phyloP scores from a whole-genome alignment of 2,888 invertebrate species.

The Leucoma salicis region DNA sequence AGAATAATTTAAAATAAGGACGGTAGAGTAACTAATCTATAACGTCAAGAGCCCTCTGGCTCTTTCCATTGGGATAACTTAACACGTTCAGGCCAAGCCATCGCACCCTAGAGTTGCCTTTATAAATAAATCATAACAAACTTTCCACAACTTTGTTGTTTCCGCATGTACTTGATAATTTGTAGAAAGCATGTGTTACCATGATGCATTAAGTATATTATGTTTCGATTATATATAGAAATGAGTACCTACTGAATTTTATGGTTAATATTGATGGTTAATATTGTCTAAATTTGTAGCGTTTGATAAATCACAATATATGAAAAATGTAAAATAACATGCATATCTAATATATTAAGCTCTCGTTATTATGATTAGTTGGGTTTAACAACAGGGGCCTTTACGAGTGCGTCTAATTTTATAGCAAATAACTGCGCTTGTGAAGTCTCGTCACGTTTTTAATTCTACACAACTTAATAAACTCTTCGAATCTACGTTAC shows the following conservation, averaged over 20 bases:
- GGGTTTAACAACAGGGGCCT: background rate
- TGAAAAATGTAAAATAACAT: background rate
- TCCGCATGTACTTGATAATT: slow-evolving; percentile 55
- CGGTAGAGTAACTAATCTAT: no score
- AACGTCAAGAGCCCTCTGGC: background rate
- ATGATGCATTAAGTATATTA: background rate
- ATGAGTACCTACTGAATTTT: background rate
- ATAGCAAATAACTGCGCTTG: background rate
- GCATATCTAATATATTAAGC: background rate
- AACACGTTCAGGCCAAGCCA: background rate
- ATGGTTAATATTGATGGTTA: background rate
- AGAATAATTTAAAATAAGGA: no score
- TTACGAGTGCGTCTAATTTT: background rate
- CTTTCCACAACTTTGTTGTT: slow-evolving; percentile 60
- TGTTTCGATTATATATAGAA: background rate
- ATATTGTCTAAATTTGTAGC: background rate
- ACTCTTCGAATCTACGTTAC: no score
- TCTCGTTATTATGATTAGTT: background rate
- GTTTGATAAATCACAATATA: background rate
- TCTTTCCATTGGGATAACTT: background rate
- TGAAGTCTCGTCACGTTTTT: background rate
- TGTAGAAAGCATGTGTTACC: slow-evolving; percentile 46
- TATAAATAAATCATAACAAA: slow-evolving; percentile 63
- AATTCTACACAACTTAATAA: background rate
- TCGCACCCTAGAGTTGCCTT: slow-evolving; percentile 41